Percentiles rank a stretch among this genome's conserved stretches.
Conservation (phyloP, 2,888 invertebrate genomes). For the Cantharis lateralis region DNA sequence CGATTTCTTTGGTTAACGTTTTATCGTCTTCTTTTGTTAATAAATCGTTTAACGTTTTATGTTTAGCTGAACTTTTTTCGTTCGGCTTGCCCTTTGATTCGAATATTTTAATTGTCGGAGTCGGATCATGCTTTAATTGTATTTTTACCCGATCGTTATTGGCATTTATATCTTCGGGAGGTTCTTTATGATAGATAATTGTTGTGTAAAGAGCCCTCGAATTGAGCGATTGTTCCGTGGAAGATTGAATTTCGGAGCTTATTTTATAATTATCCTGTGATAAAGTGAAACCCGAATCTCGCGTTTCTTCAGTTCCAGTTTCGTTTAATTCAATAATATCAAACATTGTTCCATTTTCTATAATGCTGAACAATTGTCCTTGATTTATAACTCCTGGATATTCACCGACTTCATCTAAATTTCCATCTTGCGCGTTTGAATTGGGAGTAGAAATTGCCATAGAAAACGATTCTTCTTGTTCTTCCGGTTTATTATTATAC, state of each 20-base stretch:
- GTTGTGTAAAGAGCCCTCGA: slow-evolving; percentile 38
- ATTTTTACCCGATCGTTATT: slow-evolving; percentile 31
- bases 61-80: slow-evolving; percentile 28
- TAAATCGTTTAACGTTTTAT: slow-evolving; percentile 36
- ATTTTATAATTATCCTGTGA: slow-evolving; percentile 20
- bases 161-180: slow-evolving; percentile 39
- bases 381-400: slow-evolving; percentile 54
- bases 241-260: not conserved
- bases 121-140: slow-evolving; percentile 35
- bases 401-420: slow-evolving; percentile 41
- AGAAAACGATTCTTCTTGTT: slow-evolving; percentile 32
- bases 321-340: slow-evolving; percentile 55
- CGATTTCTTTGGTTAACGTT: slow-evolving; percentile 50
- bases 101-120: slow-evolving; percentile 37
- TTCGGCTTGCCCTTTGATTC: slow-evolving; percentile 23
- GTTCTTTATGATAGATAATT: slow-evolving; percentile 42
- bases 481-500: slow-evolving; percentile 30
- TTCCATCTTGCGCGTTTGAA: slow-evolving; percentile 30
- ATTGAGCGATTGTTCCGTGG: slow-evolving; percentile 15
- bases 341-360: slow-evolving; percentile 54
- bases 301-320: slow-evolving; percentile 43
- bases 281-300: slow-evolving; percentile 28
- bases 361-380: slow-evolving; percentile 55
- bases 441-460: slow-evolving; percentile 32
- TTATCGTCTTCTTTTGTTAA: slow-evolving; percentile 29